A percentile compares a stretch with the other conserved stretches of the same genome.
Evolutionary conservation across 2,113 vertebrate species (phyloP).

Genomic region (Turnix velox): DNA sequence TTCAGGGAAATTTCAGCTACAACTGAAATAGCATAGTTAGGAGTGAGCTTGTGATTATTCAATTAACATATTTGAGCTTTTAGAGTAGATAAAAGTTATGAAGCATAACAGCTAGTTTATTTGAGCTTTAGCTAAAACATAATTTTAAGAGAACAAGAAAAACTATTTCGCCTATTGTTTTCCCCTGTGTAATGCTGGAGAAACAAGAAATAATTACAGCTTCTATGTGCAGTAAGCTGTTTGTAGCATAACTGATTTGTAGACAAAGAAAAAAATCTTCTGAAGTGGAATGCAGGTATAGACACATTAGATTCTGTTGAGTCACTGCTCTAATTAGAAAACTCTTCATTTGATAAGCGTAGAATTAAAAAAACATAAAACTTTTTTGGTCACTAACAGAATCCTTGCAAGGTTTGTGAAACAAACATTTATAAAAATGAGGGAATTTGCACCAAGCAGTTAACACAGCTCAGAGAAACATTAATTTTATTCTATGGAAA

Average conservation of each 20-base stretch:
- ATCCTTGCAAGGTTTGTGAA: not conserved
- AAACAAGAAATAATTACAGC: slow-evolving; percentile 16
- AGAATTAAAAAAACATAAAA: not conserved
- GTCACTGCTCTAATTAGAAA: not conserved
- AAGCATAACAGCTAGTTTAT: not conserved
- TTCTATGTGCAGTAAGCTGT: slow-evolving; percentile 28
- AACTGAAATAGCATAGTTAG: not conserved
- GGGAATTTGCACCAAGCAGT: slow-evolving; percentile 47
- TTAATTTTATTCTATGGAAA: slow-evolving; percentile 38
- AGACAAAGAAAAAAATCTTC: slow-evolving; percentile 29
- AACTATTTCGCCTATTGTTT: not conserved
- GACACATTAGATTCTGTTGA: not conserved
- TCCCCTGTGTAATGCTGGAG: not conserved
- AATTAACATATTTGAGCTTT: not conserved
- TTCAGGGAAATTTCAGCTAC: not conserved
- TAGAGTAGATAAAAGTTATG: not conserved
- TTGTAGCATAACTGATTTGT: slow-evolving; percentile 16
- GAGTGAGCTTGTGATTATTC: not conserved
- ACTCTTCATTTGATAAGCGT: not conserved
- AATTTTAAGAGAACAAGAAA: not conserved
- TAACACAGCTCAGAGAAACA: slow-evolving; percentile 49
- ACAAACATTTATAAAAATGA: slow-evolving; percentile 21
- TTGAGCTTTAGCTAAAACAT: not conserved
- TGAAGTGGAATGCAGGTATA: not conserved
- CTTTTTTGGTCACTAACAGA: not conserved